A percentile compares a stretch with the other conserved stretches of the same genome.
phyloP scores from a whole-genome alignment of 2,888 invertebrate species.

The Lithophane socia region DNA sequence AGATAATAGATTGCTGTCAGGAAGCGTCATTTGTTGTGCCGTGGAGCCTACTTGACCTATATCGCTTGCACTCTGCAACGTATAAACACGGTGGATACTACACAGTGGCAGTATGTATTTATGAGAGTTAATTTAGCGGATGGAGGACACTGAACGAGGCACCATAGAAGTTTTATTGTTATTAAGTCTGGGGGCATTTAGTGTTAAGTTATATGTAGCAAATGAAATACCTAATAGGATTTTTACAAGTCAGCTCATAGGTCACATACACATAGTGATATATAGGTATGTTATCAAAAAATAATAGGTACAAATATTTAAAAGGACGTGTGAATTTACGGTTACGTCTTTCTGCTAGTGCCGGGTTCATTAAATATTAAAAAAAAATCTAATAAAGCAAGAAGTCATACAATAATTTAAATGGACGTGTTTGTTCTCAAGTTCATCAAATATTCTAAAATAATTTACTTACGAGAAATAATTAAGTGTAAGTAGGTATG shows the following conservation, averaged over 20 bases:
- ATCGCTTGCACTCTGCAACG: neutral
- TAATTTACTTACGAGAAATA: neutral
- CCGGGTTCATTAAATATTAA: neutral
- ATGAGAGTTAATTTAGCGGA: neutral
- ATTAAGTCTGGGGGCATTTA: neutral
- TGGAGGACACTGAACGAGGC: neutral
- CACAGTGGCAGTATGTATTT: neutral
- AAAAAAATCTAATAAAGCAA: neutral
- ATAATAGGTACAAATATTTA: neutral
- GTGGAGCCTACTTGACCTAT: neutral
- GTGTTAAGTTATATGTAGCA: neutral
- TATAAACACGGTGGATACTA: neutral
- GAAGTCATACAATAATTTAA: neutral
- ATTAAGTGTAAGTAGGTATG: too few relatives aligned
- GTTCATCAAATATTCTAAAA: neutral
- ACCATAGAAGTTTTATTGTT: too few relatives aligned
- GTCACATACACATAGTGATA: too few relatives aligned
- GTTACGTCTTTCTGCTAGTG: neutral
- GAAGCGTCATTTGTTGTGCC: neutral
- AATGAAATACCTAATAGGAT: neutral
- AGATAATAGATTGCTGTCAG: constrained; percentile 5
- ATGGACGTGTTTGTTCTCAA: neutral
- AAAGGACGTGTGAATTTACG: neutral
- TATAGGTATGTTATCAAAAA: too few relatives aligned
- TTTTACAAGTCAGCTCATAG: too few relatives aligned